Base-by-base conservation (phyloP, 2,888 invertebrate genomes). In the Volucella bombylans region DNA sequence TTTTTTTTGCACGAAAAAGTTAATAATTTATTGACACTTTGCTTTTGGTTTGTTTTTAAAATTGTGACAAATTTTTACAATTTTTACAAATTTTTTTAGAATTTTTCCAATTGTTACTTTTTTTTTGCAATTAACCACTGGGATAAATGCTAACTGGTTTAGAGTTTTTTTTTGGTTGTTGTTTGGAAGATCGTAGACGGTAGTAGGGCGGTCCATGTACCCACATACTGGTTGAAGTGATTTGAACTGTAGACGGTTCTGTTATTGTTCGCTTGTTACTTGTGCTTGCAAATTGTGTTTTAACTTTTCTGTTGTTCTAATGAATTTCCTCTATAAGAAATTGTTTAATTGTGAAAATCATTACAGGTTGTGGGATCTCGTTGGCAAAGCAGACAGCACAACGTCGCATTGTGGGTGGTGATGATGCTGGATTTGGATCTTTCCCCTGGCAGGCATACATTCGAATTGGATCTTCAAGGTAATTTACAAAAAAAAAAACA, bases 401-500 rank as follows among this genome's bases (percentile, higher is more conserved):
- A 90, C 93, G 97, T 23, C 93, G 98, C 87, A 97, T 98, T 87
- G 97, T 98, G 18, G 98, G 98, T 0, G 98, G 98, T 0, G 97
- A 97, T 88, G 97, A 98, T 90, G 97, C 98, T 0, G 97, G 97
- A 59, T 98, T 98, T 91, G 97, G 97, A 18, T 96, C 97, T 81
- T 98, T 98, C 90, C 98, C 98, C 31, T 98, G 98, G 98, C 97
- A 97, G 93, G 97, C 97, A 0, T 98, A 98, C 92, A 98, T 98
- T 89, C 94, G 97, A 90, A 97, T 98, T 80, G 97, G 97, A 86
- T 97, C 97, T 54, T 97, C 97, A 88, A 94, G 95, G 95, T 95
- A 92, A 91, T 80, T 67, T 45, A 31, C 2, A 6, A 31, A 31
- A 31, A 15, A n/a, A 59, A 4, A 39, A 15, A 11, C 38, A 14